A percentile compares a stretch with the other conserved stretches of the same genome.
Evolutionary conservation across 2,797 vertebrate genomes (phyloP).

Genomic region (Distichodus sexfasciatus): DNA sequence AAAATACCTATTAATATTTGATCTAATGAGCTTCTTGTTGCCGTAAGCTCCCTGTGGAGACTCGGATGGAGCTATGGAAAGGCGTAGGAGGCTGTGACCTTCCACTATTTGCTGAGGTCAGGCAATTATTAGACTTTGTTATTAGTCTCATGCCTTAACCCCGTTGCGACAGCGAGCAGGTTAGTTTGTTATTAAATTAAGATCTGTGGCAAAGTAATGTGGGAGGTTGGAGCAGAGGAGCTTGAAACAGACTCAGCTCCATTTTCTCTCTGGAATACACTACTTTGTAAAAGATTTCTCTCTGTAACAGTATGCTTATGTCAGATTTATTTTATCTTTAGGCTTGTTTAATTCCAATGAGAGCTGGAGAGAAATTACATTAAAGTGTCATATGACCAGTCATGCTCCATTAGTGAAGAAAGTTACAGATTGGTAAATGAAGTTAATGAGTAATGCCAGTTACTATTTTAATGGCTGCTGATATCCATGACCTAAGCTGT

Average conservation of each 20-base stretch:
- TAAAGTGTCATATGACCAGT: neutral
- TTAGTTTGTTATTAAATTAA: slow-evolving; percentile 32
- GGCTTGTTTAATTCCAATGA: neutral
- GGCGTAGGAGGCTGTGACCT: slow-evolving; percentile 17
- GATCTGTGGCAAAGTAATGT: neutral
- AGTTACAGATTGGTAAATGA: slow-evolving; percentile 27
- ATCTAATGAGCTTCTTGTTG: neutral
- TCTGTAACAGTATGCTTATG: neutral
- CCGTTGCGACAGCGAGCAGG: neutral
- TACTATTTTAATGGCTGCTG: neutral
- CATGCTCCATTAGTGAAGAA: neutral
- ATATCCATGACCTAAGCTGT: neutral
- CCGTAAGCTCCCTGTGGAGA: neutral
- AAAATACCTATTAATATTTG: slow-evolving; percentile 6
- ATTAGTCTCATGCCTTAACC: neutral
- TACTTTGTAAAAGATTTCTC: neutral
- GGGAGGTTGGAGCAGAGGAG: slow-evolving; percentile 4
- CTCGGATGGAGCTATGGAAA: neutral
- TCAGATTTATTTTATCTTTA: neutral
- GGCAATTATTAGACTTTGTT: slow-evolving; percentile 28
- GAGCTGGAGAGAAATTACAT: neutral
- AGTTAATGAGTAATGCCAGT: slow-evolving; percentile 41
- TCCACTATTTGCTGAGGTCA: slow-evolving; percentile 12
- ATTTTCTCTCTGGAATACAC: neutral
- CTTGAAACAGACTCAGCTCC: neutral